Conservation (phyloP, 1,140 invertebrate genomes). For the Venustaconcha ellipsiformis region DNA sequence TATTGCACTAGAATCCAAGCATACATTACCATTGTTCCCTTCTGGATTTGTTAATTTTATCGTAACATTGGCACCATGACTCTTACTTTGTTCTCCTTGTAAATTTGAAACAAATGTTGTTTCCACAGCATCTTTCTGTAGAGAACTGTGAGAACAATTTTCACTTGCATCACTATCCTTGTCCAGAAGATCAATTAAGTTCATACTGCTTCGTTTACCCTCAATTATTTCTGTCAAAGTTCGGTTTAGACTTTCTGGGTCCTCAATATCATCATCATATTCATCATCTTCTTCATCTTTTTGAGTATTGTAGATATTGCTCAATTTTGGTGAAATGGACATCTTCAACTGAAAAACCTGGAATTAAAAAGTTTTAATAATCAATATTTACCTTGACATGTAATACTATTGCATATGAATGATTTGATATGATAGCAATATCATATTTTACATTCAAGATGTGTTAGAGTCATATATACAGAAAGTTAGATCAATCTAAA, state of each 20-base stretch:
- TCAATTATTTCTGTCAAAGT: conserved; percentile 65
- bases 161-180: too few relatives aligned
- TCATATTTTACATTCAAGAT: neutral
- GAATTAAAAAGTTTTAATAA: conserved; percentile 4
- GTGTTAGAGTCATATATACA: too few relatives aligned
- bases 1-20: too few relatives aligned
- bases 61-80: too few relatives aligned
- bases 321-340: conserved; percentile 30
- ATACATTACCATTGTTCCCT: too few relatives aligned
- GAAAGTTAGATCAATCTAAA: too few relatives aligned
- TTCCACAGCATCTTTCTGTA: too few relatives aligned
- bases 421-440: neutral
- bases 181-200: conserved; percentile 17
- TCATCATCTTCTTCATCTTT: conserved; percentile 51
- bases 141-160: too few relatives aligned
- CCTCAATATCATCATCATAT: conserved; percentile 52
- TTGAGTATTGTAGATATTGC: conserved; percentile 29
- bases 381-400: neutral
- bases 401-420: neutral
- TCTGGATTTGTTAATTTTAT: too few relatives aligned
- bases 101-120: too few relatives aligned
- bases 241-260: conserved; percentile 59
- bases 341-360: conserved; percentile 64
- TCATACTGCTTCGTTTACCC: conserved; percentile 35
- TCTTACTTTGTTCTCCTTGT: too few relatives aligned